A percentile compares a stretch with the other conserved stretches of the same genome.
These are phyloP conservation scores for Camelus dromedarius DNA, from an alignment of 2,113 vertebrate species.

Conservation along the genomic window DNA sequence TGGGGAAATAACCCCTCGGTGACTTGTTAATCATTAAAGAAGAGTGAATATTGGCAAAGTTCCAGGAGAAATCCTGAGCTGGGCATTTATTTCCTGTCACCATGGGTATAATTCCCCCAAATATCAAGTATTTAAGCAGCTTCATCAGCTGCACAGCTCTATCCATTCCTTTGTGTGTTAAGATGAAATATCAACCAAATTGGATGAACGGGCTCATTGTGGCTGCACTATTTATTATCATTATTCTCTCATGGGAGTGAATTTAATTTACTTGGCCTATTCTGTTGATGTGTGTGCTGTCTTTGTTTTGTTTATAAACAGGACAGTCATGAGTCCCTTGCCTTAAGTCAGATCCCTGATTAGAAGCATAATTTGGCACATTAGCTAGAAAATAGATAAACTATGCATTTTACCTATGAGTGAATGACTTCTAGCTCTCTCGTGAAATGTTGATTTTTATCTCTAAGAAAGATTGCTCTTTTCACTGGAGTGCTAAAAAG, in stretches of 20 bases:
- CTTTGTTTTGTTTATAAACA: conserved; percentile 55
- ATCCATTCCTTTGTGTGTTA: conserved; percentile 71
- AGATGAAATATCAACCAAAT: conserved; percentile 70
- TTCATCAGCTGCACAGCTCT: conserved; percentile 63
- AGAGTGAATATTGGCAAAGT: conserved; percentile 45
- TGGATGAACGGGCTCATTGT: conserved; percentile 62
- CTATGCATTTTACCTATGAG: not conserved
- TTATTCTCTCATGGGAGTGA: conserved; percentile 45
- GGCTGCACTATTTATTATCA: conserved; percentile 58
- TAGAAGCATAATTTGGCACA: conserved; percentile 8
- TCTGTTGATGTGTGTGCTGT: not conserved
- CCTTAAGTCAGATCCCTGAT: conserved; percentile 14
- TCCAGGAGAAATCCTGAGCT: conserved; percentile 12
- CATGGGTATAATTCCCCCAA: conserved; percentile 71
- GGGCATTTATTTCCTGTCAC: conserved; percentile 63
- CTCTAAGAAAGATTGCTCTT: conserved; percentile 50
- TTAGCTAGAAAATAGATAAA: conserved; percentile 49
- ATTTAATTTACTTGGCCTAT: conserved; percentile 73
- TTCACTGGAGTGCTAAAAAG: not conserved
- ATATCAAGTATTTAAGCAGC: conserved; percentile 69
- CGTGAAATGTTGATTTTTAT: conserved; percentile 55
- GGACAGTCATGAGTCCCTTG: conserved; percentile 2
- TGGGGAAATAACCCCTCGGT: conserved; percentile 45
- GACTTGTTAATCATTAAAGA: conserved; percentile 61
- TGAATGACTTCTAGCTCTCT: not conserved